Conservation (phyloP, 2,888 invertebrate genomes). For the Herminia tarsipennalis region DNA sequence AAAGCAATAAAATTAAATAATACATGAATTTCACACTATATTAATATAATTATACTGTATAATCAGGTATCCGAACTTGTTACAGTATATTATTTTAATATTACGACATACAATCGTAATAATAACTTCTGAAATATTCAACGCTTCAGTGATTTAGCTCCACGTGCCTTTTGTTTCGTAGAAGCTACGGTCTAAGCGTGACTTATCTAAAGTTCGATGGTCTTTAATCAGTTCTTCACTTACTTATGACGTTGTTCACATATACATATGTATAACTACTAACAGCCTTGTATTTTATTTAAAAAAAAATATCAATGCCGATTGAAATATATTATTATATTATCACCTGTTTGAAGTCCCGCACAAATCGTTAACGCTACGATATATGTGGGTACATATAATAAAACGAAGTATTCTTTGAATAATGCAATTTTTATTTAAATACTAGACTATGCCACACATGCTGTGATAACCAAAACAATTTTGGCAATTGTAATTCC, state of each 20-base stretch:
- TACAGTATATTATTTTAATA: too few species aligned
- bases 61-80: too few species aligned
- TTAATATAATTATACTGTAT: too few species aligned
- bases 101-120: too few species aligned
- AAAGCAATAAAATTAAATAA: too few species aligned
- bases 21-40: too few species aligned
- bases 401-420: too few species aligned
- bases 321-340: background rate
- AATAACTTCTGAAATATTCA: too few species aligned
- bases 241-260: constrained; percentile 9
- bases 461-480: constrained; percentile 2
- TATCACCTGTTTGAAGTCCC: too few species aligned
- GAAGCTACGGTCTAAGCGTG: constrained; percentile 18
- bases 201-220: constrained; percentile 35
- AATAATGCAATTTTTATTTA: background rate
- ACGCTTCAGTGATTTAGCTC: background rate
- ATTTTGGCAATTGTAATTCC: constrained; percentile 15
- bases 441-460: background rate
- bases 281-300: background rate
- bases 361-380: background rate
- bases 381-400: background rate
- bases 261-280: constrained; percentile 2
- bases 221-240: constrained; percentile 36
- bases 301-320: background rate
- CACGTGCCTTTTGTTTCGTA: constrained; percentile 18